Base-by-base conservation (phyloP, 2,888 invertebrate genomes). In the Anticlea derivata region DNA sequence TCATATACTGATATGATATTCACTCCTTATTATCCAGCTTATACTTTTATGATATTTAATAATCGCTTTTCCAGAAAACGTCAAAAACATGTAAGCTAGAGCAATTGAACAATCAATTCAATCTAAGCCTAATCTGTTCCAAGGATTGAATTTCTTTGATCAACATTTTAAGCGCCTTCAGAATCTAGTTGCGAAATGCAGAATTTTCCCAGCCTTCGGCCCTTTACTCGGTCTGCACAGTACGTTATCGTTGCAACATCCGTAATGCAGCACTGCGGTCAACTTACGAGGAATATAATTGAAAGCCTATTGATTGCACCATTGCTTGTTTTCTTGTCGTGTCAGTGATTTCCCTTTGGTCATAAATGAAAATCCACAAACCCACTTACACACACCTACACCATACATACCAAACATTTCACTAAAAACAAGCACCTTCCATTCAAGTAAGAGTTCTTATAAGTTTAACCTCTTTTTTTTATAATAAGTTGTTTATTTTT, bases 131-230 rank as follows among this genome's bases (percentile, higher is more conserved):
- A 17, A 17, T 2, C 17, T 4, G 2, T 17, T 3, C 17, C 17
- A 4, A 17, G 17, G 17, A 2, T 17, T 3, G 17, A 10, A 26
- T 26, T 27, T 27, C 12, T 44, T 27, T n/a, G 23, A 22, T 34
- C 11, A 46, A 50, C 50, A 59, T 43, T 49, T 51, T 52, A 48
- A 13, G 30, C 34, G 35, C 38, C 10, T 50, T 48, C 22, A 31
- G 29, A 26, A 7, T 20, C 35, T 26, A 10, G 56, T 78, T 77
- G 53, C 75, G 72, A 69, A 74, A 72, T 33, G 12, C 50, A 38
- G 54, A 61, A 70, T 75, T 75, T 80, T 82, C 81, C 68, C 81
- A 81, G 80, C 73, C 78, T 80, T 78, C 77, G 70, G 65, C 58
- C 74, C 74, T 72, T 72, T 53, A 54, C 56, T 51, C 17, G 33